Evolutionary conservation across 2,113 vertebrate species (phyloP).

Genomic region (Thunnus maccoyii): DNA sequence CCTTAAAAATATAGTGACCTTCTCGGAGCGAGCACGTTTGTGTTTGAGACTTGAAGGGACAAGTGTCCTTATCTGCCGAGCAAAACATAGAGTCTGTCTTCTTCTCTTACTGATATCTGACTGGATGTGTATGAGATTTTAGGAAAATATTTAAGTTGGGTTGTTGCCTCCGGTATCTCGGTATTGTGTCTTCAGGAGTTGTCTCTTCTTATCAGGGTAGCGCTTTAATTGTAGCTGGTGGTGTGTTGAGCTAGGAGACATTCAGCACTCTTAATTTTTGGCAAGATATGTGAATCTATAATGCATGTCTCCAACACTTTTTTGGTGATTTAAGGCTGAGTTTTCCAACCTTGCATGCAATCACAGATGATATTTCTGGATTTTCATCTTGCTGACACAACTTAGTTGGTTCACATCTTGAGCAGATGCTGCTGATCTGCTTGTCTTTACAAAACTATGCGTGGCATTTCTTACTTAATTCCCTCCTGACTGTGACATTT

Average conservation of each 20-base stretch:
- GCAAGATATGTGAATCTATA: background rate
- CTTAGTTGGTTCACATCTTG: background rate
- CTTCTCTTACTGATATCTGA: background rate
- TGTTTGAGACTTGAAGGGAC: background rate
- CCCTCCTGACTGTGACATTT: background rate
- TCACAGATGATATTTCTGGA: background rate
- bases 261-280: constrained; percentile 1
- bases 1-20: constrained; percentile 4
- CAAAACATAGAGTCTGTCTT: background rate
- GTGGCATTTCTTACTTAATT: background rate
- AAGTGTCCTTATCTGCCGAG: no score
- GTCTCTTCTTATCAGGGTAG: background rate
- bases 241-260: background rate
- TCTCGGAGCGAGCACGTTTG: constrained; percentile 3
- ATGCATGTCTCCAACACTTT: background rate
- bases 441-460: background rate
- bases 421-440: background rate
- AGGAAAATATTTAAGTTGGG: background rate
- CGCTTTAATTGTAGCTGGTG: background rate
- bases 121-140: background rate
- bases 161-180: background rate
- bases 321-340: background rate
- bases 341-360: background rate
- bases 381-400: background rate
- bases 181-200: background rate